Evolutionary conservation across 1,140 invertebrate species (phyloP).

Genomic region (Camponotus pennsylvanicus): DNA sequence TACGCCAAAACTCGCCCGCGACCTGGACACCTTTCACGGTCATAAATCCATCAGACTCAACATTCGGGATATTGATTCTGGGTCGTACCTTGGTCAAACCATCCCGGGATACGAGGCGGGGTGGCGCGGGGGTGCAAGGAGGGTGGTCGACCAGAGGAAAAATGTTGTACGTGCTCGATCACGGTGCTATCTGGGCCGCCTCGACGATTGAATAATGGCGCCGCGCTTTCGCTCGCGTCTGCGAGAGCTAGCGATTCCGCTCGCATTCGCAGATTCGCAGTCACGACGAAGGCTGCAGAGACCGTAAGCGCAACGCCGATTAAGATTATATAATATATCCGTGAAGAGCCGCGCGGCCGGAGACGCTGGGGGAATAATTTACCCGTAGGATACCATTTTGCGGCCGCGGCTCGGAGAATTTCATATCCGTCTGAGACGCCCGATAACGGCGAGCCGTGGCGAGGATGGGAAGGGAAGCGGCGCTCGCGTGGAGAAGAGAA

Average conservation of each 20-base stretch:
- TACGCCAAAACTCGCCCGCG: constrained; percentile 46
- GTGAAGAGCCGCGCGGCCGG: background rate
- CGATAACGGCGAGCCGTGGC: constrained; percentile 71
- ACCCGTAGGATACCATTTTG: constrained; percentile 76
- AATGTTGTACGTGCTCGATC: constrained; percentile 62
- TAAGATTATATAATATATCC: constrained; percentile 60
- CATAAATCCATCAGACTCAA: constrained; percentile 60
- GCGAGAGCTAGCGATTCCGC: constrained; percentile 30
- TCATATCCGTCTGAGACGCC: constrained; percentile 82
- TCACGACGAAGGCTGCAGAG: background rate
- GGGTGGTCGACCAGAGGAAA: constrained; percentile 35
- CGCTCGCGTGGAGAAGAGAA: background rate
- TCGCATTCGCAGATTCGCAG: background rate
- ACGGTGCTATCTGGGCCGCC: constrained; percentile 67
- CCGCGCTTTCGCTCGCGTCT: constrained; percentile 40
- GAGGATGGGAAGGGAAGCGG: no score
- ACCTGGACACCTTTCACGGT: constrained; percentile 46
- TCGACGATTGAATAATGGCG: constrained; percentile 55
- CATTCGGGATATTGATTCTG: constrained; percentile 62
- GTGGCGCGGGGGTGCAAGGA: background rate
- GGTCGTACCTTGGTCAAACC: constrained; percentile 51
- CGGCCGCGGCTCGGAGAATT: constrained; percentile 75
- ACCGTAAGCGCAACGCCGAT: constrained; percentile 17
- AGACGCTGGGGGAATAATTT: constrained; percentile 76
- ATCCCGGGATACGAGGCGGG: background rate